These are phyloP conservation scores for Colistium nudipinnis DNA, from an alignment of 2,113 vertebrate genomes.

Conservation along the genomic window DNA sequence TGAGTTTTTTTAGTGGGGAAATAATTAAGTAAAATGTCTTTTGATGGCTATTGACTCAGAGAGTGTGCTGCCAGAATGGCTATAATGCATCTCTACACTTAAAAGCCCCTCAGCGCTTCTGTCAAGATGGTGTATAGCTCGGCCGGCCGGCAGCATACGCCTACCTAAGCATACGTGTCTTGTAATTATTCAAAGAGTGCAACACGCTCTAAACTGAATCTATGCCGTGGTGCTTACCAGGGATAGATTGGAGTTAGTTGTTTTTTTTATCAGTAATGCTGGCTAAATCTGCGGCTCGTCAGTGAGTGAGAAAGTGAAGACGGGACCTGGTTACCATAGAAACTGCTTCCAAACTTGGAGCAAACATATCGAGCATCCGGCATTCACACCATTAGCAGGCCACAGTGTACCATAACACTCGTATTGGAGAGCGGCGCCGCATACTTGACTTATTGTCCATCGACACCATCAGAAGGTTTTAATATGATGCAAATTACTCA, in stretches of 20 bases:
- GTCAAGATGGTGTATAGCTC: conserved; percentile 57
- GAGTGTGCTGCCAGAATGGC: conserved; percentile 56
- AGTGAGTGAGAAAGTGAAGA: conserved; percentile 54
- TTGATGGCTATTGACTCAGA: conserved; percentile 61
- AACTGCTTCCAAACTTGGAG: conserved; percentile 80
- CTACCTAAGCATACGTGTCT: conserved; percentile 58
- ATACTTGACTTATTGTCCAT: conserved; percentile 63
- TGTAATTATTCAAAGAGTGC: conserved; percentile 57
- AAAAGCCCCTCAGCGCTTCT: conserved; percentile 67
- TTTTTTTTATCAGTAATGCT: conserved; percentile 59
- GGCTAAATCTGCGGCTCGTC: conserved; percentile 64
- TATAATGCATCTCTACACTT: conserved; percentile 66
- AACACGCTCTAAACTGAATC: conserved; percentile 42
- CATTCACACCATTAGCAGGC: conserved; percentile 76
- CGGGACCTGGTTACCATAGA: conserved; percentile 79
- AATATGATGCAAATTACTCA: conserved; percentile 63
- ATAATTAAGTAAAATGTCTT: conserved; percentile 70
- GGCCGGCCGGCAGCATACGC: conserved; percentile 38
- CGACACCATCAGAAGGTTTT: conserved; percentile 46
- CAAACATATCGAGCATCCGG: conserved; percentile 74
- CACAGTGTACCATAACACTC: conserved; percentile 70
- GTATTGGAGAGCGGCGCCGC: conserved; percentile 53
- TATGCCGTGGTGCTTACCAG: conserved; percentile 27
- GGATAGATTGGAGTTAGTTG: conserved; percentile 40
- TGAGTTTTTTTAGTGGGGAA: conserved; percentile 57